phyloP scores from a whole-genome alignment of 2,797 vertebrate genomes.

The Chiroxiphia lanceolata region DNA sequence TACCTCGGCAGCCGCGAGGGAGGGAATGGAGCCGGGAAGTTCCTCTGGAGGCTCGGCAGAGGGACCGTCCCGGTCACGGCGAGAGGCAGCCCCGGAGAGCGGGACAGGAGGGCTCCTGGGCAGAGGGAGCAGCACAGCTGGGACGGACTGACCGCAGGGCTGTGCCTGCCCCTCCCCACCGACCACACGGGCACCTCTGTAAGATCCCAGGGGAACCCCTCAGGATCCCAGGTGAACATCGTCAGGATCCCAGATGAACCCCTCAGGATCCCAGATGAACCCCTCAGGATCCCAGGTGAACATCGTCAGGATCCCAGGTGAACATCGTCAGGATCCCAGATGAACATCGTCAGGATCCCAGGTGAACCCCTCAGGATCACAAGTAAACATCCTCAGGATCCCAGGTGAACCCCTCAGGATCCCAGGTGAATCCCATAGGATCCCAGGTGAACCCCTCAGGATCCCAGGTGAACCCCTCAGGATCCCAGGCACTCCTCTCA shows the following conservation, averaged over 20 bases:
- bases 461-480: too few species aligned
- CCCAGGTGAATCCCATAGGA: background rate
- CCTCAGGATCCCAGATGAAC: too few species aligned
- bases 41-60: background rate
- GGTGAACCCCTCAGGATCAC: too few species aligned
- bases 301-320: background rate
- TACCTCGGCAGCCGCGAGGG: rapidly evolving
- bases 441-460: too few species aligned
- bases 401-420: too few species aligned
- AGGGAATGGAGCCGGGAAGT: background rate
- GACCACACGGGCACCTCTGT: background rate
- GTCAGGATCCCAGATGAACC: too few species aligned
- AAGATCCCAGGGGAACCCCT: too few species aligned
- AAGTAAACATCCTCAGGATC: too few species aligned
- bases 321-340: background rate
- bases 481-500: background rate
- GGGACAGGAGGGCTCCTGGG: rapidly evolving
- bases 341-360: background rate
- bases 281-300: too few species aligned
- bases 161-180: background rate
- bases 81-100: too few species aligned
- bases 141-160: rapidly evolving
- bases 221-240: background rate
- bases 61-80: background rate
- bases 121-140: background rate